Evolutionary conservation across 2,888 invertebrate species (phyloP).

Genomic region (Polyommatus icarus): DNA sequence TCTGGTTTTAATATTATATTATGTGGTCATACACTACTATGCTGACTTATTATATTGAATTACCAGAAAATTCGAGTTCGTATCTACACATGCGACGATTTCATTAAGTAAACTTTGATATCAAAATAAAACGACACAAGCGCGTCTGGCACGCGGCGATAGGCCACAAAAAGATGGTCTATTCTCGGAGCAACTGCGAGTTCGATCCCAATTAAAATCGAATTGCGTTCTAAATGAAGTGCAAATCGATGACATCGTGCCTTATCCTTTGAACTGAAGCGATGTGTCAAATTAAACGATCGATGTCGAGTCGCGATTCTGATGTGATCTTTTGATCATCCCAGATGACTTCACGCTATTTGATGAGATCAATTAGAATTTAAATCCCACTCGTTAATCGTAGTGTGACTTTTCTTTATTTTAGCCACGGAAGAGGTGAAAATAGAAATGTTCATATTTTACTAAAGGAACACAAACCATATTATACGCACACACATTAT

Average conservation of each 20-base stretch:
- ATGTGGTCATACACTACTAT: no score
- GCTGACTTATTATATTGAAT: background rate
- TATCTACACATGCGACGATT: background rate
- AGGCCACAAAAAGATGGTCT: conserved; percentile 43
- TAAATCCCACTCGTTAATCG: background rate
- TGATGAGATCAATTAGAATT: conserved; percentile 23
- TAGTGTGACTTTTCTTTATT: background rate
- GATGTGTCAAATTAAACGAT: conserved; percentile 49
- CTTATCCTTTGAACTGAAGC: conserved; percentile 47
- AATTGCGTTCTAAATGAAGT: conserved; percentile 63
- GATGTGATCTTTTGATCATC: conserved; percentile 33
- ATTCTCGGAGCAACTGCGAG: conserved; percentile 45
- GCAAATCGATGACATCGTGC: conserved; percentile 58
- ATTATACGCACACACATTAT: background rate
- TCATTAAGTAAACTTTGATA: conserved; percentile 23
- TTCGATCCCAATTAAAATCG: conserved; percentile 65
- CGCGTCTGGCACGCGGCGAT: conserved; percentile 29
- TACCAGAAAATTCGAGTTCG: background rate
- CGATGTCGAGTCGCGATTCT: conserved; percentile 36
- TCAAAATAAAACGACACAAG: conserved; percentile 16
- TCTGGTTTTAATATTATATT: background rate
- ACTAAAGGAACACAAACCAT: background rate
- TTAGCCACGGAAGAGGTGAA: background rate
- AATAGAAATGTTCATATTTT: background rate
- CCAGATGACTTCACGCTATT: conserved; percentile 29